Conservation (phyloP, 2,888 invertebrate species). For the Thereva nobilitata region DNA sequence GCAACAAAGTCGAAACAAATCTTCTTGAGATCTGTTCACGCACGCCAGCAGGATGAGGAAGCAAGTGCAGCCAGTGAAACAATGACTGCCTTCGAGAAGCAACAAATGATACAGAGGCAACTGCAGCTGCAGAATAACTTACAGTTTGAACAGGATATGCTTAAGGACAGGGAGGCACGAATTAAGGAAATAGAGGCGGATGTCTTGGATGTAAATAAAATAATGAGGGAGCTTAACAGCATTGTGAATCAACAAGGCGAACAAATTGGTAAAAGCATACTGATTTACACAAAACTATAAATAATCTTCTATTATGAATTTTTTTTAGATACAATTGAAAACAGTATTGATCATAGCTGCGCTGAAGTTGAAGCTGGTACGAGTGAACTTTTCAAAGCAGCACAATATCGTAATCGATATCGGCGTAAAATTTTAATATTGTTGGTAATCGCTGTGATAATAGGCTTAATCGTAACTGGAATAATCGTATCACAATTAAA, state of each 20-base stretch:
- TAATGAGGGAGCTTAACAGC: constrained; percentile 75
- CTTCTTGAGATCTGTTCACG: constrained; percentile 47
- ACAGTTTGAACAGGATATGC: constrained; percentile 78
- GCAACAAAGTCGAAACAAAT: constrained; percentile 69
- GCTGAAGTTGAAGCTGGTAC: constrained; percentile 78
- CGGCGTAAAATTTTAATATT: constrained; percentile 75
- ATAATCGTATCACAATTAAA: constrained; percentile 66
- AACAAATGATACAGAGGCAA: constrained; percentile 54
- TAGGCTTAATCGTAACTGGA: constrained; percentile 70
- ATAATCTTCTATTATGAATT: not conserved
- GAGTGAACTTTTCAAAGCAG: constrained; percentile 79
- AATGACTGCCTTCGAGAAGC: constrained; percentile 49
- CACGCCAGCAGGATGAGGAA: constrained; percentile 44
- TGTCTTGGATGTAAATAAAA: constrained; percentile 80
- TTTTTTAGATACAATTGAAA: constrained; percentile 80
- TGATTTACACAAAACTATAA: too few relatives aligned
- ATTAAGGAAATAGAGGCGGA: constrained; percentile 80
- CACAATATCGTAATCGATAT: constrained; percentile 75
- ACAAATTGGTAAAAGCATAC: constrained; percentile 65
- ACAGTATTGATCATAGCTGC: constrained; percentile 74
- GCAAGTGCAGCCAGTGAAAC: constrained; percentile 56
- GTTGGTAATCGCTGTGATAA: constrained; percentile 67
- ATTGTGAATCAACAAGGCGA: constrained; percentile 75
- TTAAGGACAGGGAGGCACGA: constrained; percentile 78
- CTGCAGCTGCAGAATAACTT: constrained; percentile 55